Percentiles rank a stretch among this genome's conserved stretches.
Conservation (phyloP, 2,113 vertebrate genomes). For the Ivindomyrus marchei region DNA sequence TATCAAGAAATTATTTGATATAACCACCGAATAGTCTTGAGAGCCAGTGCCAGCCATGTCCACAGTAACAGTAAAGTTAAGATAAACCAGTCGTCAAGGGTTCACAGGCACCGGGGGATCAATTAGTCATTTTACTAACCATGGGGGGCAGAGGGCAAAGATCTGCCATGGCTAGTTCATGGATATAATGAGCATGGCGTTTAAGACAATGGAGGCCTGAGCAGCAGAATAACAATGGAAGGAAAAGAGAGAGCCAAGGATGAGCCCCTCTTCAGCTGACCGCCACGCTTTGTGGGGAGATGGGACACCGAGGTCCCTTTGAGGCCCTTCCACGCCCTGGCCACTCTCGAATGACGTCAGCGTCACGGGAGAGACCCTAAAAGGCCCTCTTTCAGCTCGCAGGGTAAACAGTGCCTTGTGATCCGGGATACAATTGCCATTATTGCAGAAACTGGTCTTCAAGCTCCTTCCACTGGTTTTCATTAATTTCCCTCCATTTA, state of each 20-base stretch:
- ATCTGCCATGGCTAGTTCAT: neutral
- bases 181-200: neutral
- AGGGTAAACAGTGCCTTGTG: constrained; percentile 32
- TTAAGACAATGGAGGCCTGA: neutral
- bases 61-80: neutral
- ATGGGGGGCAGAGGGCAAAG: neutral
- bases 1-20: neutral
- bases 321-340: constrained; percentile 23
- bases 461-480: neutral
- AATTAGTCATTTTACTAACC: neutral
- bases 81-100: neutral
- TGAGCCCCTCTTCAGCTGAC: neutral
- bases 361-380: constrained; percentile 19
- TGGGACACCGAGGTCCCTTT: constrained; percentile 31
- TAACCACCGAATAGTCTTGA: neutral
- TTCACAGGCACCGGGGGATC: neutral
- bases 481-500: neutral
- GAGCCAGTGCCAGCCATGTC: neutral
- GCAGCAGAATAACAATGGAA: neutral
- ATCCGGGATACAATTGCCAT: constrained; percentile 25
- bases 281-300: neutral
- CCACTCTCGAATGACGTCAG: constrained; percentile 35
- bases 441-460: constrained; percentile 21
- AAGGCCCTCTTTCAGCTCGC: constrained; percentile 32
- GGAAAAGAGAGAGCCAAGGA: neutral